phyloP scores from a whole-genome alignment of 2,797 vertebrate species.

The Melopsittacus undulatus region DNA sequence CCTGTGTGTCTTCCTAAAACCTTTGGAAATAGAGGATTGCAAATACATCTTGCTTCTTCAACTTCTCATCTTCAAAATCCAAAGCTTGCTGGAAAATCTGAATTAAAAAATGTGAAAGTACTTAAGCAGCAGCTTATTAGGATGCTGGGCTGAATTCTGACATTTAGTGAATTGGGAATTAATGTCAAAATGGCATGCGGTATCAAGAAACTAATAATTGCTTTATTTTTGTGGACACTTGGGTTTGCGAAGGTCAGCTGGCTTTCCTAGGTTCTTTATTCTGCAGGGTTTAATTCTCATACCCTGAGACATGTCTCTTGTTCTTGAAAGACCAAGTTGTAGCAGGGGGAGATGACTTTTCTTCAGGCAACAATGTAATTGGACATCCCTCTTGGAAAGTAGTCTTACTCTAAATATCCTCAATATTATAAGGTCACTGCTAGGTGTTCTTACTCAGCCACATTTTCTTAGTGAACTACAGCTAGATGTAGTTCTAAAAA shows the following conservation, averaged over 20 bases:
- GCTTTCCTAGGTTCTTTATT: background rate
- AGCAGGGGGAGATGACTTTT: background rate
- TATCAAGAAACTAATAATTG: background rate
- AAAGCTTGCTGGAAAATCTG: background rate
- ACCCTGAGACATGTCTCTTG: background rate
- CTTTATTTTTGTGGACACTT: background rate
- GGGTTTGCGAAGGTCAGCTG: background rate
- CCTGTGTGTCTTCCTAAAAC: background rate
- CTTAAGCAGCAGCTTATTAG: background rate
- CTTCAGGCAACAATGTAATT: background rate
- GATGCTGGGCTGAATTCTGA: background rate
- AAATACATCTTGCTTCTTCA: background rate
- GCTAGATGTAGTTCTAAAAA: background rate
- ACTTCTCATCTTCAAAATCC: background rate
- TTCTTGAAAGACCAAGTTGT: background rate
- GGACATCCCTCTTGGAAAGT: background rate
- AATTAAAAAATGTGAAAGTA: background rate
- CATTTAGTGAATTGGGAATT: background rate
- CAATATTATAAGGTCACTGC: background rate
- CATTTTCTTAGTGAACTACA: background rate
- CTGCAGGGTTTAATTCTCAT: background rate
- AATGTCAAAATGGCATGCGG: background rate
- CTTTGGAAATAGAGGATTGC: background rate
- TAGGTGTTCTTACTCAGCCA: background rate
- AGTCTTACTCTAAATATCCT: background rate